Evolutionary conservation across 2,888 invertebrate species (phyloP).

Genomic region (Pandemis corylana): DNA sequence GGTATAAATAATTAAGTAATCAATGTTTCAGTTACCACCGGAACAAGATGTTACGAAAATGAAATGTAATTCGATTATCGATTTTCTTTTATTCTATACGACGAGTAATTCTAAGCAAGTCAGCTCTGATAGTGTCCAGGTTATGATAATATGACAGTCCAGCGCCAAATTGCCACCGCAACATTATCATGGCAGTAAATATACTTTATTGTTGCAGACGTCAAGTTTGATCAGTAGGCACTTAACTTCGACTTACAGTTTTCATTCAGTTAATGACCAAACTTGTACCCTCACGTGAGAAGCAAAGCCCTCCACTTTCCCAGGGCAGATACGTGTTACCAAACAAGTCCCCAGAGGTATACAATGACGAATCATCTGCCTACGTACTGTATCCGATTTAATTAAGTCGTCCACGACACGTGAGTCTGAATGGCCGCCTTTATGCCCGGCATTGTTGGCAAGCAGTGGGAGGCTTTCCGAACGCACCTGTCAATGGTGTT

Average conservation of each 20-base stretch:
- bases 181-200: no score
- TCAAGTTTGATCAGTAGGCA: no score
- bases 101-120: no score
- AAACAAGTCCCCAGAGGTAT: slow-evolving; percentile 42
- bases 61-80: no score
- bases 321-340: slow-evolving; percentile 32
- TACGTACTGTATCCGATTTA: slow-evolving; percentile 73
- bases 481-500: slow-evolving; percentile 73
- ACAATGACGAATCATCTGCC: slow-evolving; percentile 40
- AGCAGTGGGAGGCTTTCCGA: slow-evolving; percentile 80
- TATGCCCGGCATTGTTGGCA: slow-evolving; percentile 71
- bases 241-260: not conserved
- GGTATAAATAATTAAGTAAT: no score
- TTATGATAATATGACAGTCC: no score
- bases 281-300: slow-evolving; percentile 31
- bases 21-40: no score
- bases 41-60: no score
- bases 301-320: slow-evolving; percentile 33
- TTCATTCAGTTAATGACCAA: slow-evolving; percentile 2
- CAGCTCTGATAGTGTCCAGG: no score
- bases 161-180: no score
- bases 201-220: no score
- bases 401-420: slow-evolving; percentile 80
- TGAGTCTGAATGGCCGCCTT: slow-evolving; percentile 69
- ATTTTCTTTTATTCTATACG: no score